Evolutionary conservation across 30 jellyfish, hydroid and myxozoan genomes (phyloP), one percentile per base, ranked within the genome.

Genomic region (Phacellophora camtschatica): DNA sequence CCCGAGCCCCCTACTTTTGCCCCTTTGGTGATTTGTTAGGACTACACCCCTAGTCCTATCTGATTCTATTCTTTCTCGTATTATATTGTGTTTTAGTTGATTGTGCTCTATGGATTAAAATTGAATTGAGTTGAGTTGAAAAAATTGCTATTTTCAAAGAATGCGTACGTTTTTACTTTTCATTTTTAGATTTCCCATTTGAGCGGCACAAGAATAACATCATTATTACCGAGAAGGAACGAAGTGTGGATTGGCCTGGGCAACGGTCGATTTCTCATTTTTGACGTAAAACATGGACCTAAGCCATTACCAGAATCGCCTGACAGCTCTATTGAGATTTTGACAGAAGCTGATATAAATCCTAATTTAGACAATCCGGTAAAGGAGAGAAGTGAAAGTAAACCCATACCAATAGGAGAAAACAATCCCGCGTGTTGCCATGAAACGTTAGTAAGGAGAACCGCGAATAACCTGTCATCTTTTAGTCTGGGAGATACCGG

Each of bases 191-290:
- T 82, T 13, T 82, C 94, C 1, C 94, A 82, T 69, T 31, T 66
- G 49, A 82, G 67, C 76, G 59, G 88, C 62, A 73, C 90, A 2
- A 58, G 98, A 54, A 84, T 92, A 42, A 93, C 99, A 4, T 80
- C 97, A 25, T 7, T 93, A 7, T 28, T 86, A 31, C 88, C 90
- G 19, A 25, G 91, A 34, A 71, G 82, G 7, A 74, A 75, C 68
- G 95, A 93, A 53, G 81, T 82, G 3, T 93, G 99, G 99, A 82
- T 82, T 25, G 99, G 97, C 49, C 89, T 80, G n/a, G 96, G 99
- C 71, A 85, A 85, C 62, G 99, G 99, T 30, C 86, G 97, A 25
- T 93, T 93, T 71, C 77, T 93, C 28, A 93, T 85, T 27, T 77
- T 76, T 50, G 96, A 86, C 45, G 78, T 93, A 15, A 57, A 80